Evolutionary conservation across 2,113 vertebrate genomes (phyloP).

Genomic region (Bothrops jararaca): DNA sequence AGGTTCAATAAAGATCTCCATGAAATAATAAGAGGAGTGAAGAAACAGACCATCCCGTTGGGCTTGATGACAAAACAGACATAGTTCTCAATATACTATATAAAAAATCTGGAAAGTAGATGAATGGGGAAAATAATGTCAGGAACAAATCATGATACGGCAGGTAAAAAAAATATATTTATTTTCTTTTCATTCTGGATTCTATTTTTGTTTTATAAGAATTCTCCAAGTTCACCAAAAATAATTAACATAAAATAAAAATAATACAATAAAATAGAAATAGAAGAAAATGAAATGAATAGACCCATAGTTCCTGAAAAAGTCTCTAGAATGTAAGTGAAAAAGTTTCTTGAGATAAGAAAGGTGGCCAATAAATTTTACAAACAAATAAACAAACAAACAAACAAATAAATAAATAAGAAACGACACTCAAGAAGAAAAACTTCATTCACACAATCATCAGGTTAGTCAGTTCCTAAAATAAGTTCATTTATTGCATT

Average conservation of each 20-base stretch:
- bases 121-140: neutral
- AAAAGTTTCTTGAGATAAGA: neutral
- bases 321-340: neutral
- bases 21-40: slow-evolving; percentile 4
- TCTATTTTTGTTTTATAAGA: neutral
- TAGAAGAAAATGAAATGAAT: neutral
- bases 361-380: neutral
- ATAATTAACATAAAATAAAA: neutral
- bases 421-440: neutral
- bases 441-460: neutral
- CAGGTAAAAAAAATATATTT: neutral
- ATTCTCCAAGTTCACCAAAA: neutral
- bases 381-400: too few species aligned
- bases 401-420: neutral
- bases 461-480: neutral
- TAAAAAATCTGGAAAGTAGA: neutral
- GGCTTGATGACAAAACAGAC: neutral
- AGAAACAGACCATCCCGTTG: neutral
- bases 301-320: neutral
- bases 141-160: neutral
- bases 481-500: neutral
- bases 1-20: neutral
- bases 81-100: neutral
- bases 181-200: neutral
- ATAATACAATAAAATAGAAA: neutral